A percentile compares a stretch with the other conserved stretches of the same genome.
These are phyloP conservation scores for Syrphus vitripennis DNA, from an alignment of 2,888 invertebrate species.

Conservation along the genomic window DNA sequence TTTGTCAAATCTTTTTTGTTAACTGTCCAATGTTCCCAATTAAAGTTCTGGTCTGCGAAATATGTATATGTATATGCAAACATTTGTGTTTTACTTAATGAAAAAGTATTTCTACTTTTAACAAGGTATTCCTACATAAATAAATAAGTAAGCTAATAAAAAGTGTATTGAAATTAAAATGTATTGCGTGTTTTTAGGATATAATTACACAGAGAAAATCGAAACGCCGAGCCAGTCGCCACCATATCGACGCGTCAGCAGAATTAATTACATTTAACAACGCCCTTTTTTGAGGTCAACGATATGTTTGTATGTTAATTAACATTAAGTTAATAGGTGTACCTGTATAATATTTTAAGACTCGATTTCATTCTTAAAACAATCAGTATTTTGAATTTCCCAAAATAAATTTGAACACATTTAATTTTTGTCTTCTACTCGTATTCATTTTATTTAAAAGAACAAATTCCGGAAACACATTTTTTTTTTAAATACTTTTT, in stretches of 20 bases:
- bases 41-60: no score
- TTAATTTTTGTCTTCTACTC: no score
- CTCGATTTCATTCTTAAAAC: not conserved
- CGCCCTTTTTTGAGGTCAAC: constrained; percentile 5
- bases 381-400: no score
- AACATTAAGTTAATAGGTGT: not conserved
- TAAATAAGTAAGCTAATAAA: not conserved
- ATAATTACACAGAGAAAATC: not conserved
- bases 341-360: not conserved
- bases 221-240: not conserved
- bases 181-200: not conserved
- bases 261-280: not conserved
- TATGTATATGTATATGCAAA: no score
- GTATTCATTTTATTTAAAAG: no score
- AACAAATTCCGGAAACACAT: no score
- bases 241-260: not conserved
- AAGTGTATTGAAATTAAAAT: not conserved
- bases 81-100: not conserved
- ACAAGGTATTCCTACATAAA: not conserved
- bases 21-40: no score
- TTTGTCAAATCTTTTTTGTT: no score
- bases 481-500: no score
- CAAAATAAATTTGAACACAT: no score
- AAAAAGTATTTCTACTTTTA: not conserved
- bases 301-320: no score